phyloP scores from a whole-genome alignment of 37 sponge, comb jelly and placozoan species.

The Petrosia ficiformis region DNA sequence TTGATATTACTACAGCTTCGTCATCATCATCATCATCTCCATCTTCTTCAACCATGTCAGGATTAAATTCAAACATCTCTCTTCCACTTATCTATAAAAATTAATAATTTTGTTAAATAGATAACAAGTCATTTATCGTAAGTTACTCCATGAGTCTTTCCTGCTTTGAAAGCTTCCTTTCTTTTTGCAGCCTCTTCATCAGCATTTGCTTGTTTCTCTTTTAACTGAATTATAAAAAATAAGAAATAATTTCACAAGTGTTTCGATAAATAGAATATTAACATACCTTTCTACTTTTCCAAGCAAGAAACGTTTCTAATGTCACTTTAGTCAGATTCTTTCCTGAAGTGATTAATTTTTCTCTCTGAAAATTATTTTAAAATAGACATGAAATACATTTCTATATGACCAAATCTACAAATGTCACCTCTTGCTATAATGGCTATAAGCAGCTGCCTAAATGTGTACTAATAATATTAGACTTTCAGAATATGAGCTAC shows the following conservation, averaged over 20 bases:
- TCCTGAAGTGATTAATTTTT: conserved; percentile 51
- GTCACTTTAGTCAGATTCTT: conserved; percentile 75
- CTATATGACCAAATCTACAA: neutral
- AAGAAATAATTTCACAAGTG: neutral
- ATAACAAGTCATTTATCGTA: neutral
- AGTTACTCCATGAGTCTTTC: conserved; percentile 73
- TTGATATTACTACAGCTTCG: conserved; percentile 11
- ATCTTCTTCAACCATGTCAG: conserved; percentile 66
- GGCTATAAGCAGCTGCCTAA: neutral
- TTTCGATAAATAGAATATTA: neutral
- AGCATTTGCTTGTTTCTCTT: conserved; percentile 68
- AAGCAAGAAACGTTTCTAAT: conserved; percentile 73
- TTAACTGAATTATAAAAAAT: conserved; percentile 26
- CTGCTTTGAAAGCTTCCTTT: conserved; percentile 87
- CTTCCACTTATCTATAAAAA: conserved; percentile 69
- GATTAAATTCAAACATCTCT: conserved; percentile 97
- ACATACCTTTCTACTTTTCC: conserved; percentile 88
- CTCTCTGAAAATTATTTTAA: conserved; percentile 57
- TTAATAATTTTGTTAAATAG: neutral
- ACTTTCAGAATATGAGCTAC: neutral
- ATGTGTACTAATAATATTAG: neutral
- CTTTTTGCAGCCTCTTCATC: conserved; percentile 53
- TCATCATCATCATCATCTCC: conserved; percentile 78
- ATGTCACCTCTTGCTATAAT: neutral
- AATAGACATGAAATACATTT: neutral